These are phyloP conservation scores for Heliothis peltigera DNA, from an alignment of 2,888 invertebrate genomes.

Conservation along the genomic window DNA sequence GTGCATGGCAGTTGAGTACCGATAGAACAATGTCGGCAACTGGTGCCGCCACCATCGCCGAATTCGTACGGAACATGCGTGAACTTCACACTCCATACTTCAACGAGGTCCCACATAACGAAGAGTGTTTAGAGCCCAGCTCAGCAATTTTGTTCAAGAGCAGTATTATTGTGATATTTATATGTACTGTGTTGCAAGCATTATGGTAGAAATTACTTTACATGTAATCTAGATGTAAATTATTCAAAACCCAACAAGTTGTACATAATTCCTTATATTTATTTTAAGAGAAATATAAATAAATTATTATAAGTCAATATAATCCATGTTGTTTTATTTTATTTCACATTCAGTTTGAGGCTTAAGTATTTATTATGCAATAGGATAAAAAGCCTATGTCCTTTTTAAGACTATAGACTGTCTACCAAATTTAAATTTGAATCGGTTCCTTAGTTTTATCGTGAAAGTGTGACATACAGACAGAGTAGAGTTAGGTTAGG, in stretches of 20 bases:
- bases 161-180: conserved; percentile 79
- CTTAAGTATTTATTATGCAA: too few species aligned
- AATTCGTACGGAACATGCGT: conserved; percentile 63
- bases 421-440: too few species aligned
- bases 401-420: too few species aligned
- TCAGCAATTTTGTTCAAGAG: conserved; percentile 74
- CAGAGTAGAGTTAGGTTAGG: too few species aligned
- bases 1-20: conserved; percentile 82
- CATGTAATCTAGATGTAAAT: neutral
- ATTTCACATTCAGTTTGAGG: too few species aligned
- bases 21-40: conserved; percentile 65
- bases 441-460: too few species aligned
- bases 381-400: too few species aligned
- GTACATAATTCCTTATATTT: neutral
- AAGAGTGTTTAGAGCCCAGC: conserved; percentile 78
- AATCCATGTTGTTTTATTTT: neutral
- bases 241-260: neutral
- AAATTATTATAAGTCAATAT: neutral
- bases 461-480: too few species aligned
- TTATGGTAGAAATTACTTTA: conserved; percentile 58
- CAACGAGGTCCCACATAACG: conserved; percentile 70
- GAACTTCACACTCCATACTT: conserved; percentile 80
- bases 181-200: conserved; percentile 72
- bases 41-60: conserved; percentile 66
- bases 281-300: neutral